A percentile compares a stretch with the other conserved stretches of the same genome.
phyloP scores from a whole-genome alignment of 2,797 vertebrate genomes.

The Triplophysa yarkandensis region DNA sequence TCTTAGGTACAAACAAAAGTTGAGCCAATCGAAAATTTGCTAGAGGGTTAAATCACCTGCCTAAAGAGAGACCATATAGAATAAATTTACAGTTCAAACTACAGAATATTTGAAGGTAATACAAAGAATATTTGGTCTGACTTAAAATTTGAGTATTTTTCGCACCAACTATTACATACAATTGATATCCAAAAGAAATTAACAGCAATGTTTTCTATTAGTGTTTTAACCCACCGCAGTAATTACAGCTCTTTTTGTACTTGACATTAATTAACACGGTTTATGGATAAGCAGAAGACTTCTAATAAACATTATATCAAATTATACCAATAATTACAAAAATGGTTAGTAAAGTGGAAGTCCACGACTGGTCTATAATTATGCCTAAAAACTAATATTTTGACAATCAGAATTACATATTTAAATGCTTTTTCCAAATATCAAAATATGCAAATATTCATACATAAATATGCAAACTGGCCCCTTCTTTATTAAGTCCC shows the following conservation, averaged over 20 bases:
- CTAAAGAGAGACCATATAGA: not conserved
- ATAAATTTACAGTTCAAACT: not conserved
- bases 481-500: too few species aligned
- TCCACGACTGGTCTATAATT: too few species aligned
- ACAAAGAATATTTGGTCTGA: not conserved
- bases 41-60: not conserved
- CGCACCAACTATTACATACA: not conserved
- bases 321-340: not conserved
- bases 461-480: too few species aligned
- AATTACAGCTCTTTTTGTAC: not conserved
- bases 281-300: not conserved
- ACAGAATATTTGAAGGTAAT: not conserved
- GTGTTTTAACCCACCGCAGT: not conserved
- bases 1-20: too few species aligned
- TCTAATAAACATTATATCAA: not conserved
- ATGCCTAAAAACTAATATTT: too few species aligned
- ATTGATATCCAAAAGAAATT: not conserved
- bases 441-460: too few species aligned
- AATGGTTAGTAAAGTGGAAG: too few species aligned
- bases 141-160: not conserved
- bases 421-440: too few species aligned
- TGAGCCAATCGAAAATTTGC: not conserved
- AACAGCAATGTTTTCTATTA: not conserved
- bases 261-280: slow-evolving; percentile 2
- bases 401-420: too few species aligned